Base-by-base conservation (phyloP, 1,140 invertebrate genomes). In the Caligus rogercresseyi region DNA sequence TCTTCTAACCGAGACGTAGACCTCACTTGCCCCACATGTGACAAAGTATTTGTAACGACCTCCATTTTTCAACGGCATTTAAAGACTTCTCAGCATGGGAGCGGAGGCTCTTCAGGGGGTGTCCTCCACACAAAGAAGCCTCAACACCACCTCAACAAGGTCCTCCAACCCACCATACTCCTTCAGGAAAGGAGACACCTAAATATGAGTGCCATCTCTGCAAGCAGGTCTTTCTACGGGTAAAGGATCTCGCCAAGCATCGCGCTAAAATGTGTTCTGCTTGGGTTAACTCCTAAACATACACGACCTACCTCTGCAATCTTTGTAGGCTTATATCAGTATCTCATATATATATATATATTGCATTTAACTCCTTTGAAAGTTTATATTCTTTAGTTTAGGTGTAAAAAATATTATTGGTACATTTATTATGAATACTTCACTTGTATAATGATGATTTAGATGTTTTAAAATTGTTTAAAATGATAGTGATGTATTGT, bases 181-280 rank as follows among this genome's bases (percentile, higher is more conserved):
- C 24, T 60, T 20, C 13, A 18, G 57, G 57, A 25, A 25, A 31
- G 43, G 24, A 60, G 43, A 43, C 26, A n/a, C 21, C 21, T 26
- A 60, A 60, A 31, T 60, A 60, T 31, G 61, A 63, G 51, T 63
- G 61, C 25, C 61, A 63, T 55, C 25, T 63, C 23, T 63, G 61
- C 25, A 21, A 53, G 23, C 52, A 63, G 21, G 53, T 55, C 14
- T 63, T 63, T 26, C 19, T 63, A 25, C 11, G 61, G 23, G 61
- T 63, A 1, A 63, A 63, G 25, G 61, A 63, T 63, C 53, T 63
- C 15, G 61, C 25, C 1, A 63, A 63, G 24, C 61, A 63, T 25
- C 55, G 61, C 19, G 61, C 56, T 7, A 54, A 53, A 20, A 53
- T 63, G 16, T 54, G 64, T 54, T 65, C 61, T 13, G 64, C 56